Base-by-base conservation (phyloP, 2,797 vertebrate species). In the Hafferia zeledoni region DNA sequence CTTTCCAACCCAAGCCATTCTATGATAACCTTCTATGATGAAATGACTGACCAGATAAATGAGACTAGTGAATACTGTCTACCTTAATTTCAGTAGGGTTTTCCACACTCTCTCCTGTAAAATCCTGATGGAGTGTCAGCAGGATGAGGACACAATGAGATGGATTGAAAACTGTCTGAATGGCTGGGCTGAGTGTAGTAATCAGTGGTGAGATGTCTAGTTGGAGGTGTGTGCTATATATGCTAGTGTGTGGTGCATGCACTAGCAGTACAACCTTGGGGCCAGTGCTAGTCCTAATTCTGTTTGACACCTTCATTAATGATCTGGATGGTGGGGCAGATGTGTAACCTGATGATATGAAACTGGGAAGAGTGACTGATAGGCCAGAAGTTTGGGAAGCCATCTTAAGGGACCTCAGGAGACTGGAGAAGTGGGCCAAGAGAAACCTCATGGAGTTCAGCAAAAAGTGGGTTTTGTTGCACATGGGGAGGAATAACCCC, bases 11-110 rank as follows among this genome's bases (percentile, higher is more conserved):
- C 19, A 75, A 68, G 18, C 18, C 13, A 20, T 75, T 35, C 18
- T 35, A 1, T 31, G 6, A 18, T 30, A 49, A 19, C 0, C 0
- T 74, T 49, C 53, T 43, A 15, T 1, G 0, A 13, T 56, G 5
- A 69, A 77, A 31, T 50, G 4, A 33, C 6, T 60, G 37, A 28
- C 23, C 4, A 13, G 5, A 13, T 17, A 31, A 24, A 11, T 63
- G 44, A 33, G 28, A 37, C 20, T 6, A 9, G 33, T n/a, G 33
- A 41, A 33, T 64, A 8, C 49, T 41, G 13, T 65, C 33, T 71
- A 0, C 15, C 15, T 50, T 75, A 31, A 63, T 56, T 75, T 71
- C 4, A 7, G 15, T 41, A 27, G 63, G 10, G 17, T 71, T 53
- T 85, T 79, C 5, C 18, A 15, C 10, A 12, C 15, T 53, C 5